Conservation (phyloP, 2,113 vertebrate species). For the Sterna hirundo region DNA sequence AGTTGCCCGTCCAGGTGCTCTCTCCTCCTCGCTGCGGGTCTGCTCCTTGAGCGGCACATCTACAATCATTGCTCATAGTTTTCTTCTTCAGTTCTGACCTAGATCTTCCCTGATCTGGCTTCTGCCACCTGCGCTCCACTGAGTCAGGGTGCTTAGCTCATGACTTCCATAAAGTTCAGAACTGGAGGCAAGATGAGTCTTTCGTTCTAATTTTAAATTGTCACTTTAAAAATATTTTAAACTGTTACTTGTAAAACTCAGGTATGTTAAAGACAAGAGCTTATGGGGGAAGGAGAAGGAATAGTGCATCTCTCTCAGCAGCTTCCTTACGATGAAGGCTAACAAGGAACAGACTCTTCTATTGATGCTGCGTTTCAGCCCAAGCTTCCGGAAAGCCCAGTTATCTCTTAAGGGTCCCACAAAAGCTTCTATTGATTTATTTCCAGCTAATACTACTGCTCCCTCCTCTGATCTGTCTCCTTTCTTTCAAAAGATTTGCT, state of each 20-base stretch:
- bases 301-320: background rate
- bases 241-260: background rate
- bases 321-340: background rate
- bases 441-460: background rate
- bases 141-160: background rate
- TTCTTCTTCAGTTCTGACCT: background rate
- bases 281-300: background rate
- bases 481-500: background rate
- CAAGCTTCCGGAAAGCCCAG: background rate
- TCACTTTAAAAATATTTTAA: background rate
- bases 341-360: background rate
- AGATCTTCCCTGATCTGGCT: background rate
- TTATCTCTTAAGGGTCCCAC: background rate
- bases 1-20: background rate
- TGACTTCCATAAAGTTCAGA: background rate
- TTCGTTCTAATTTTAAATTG: background rate
- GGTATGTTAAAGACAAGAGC: background rate
- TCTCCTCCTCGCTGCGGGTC: background rate
- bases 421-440: background rate
- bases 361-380: background rate
- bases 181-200: background rate
- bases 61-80: background rate
- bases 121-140: background rate
- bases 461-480: background rate
- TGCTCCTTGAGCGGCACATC: background rate